Conservation (phyloP, 2,113 vertebrate species). For the Sprattus sprattus region DNA sequence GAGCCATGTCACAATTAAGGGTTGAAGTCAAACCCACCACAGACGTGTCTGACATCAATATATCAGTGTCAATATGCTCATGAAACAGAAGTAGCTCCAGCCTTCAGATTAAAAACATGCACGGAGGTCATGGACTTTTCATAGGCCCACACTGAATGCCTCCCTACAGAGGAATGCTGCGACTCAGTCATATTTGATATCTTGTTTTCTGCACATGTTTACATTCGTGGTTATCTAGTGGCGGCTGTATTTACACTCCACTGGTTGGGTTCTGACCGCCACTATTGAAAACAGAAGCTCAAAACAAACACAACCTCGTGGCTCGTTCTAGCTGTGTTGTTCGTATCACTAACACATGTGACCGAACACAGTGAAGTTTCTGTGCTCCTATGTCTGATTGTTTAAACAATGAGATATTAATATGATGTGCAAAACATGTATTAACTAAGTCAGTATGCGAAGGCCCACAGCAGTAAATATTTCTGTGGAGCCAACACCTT, state of each 20-base stretch:
- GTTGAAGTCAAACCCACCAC: no score
- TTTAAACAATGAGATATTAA: neutral
- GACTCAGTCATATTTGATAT: conserved; percentile 25
- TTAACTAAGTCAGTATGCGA: neutral
- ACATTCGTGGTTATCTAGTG: neutral
- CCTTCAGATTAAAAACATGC: neutral
- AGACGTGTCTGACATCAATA: no score
- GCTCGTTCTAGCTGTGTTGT: neutral
- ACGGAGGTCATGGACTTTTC: neutral
- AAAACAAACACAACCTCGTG: neutral
- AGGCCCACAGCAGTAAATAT: neutral
- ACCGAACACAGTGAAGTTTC: neutral
- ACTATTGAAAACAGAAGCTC: neutral
- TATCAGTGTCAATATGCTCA: no score
- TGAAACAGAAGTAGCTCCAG: neutral
- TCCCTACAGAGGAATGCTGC: neutral
- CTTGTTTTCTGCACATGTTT: conserved; percentile 24
- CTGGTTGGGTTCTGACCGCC: neutral
- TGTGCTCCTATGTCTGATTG: neutral
- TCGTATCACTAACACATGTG: neutral
- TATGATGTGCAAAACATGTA: neutral
- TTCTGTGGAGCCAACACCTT: neutral
- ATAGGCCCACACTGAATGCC: neutral
- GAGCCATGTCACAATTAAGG: no score
- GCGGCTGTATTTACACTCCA: conserved; percentile 8